Conservation (phyloP, 2,888 invertebrate genomes). For the Microctonus hyperodae region DNA sequence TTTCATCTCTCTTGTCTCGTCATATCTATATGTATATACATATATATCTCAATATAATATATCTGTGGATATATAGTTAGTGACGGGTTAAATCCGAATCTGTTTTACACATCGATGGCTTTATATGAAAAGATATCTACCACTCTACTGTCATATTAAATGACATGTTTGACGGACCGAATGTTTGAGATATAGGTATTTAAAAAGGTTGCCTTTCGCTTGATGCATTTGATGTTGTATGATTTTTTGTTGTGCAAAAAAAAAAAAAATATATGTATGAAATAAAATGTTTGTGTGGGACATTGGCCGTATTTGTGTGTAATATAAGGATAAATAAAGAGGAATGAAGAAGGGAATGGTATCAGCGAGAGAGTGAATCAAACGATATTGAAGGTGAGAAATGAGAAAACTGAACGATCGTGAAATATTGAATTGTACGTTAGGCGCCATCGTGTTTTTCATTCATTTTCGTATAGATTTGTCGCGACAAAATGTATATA, state of each 20-base stretch:
- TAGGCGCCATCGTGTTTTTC: conserved; percentile 28
- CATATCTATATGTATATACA: too few relatives aligned
- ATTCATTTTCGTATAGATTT: conserved; percentile 37
- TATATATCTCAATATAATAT: too few relatives aligned
- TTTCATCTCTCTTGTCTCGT: conserved; percentile 16
- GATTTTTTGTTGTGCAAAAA: too few relatives aligned
- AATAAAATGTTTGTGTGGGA: too few relatives aligned
- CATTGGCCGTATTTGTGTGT: too few relatives aligned
- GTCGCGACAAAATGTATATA: not conserved
- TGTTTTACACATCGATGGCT: conserved; percentile 37
- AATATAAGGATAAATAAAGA: too few relatives aligned
- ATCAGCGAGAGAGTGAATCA: conserved; percentile 3
- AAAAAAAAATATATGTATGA: too few relatives aligned
- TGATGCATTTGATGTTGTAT: not conserved
- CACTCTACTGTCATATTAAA: conserved; percentile 31
- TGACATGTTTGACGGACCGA: conserved; percentile 39
- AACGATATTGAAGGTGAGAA: conserved; percentile 16
- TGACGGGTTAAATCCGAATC: conserved; percentile 35
- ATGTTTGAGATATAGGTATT: conserved; percentile 30
- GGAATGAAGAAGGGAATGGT: too few relatives aligned
- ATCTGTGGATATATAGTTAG: too few relatives aligned
- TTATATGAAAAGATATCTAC: conserved; percentile 32
- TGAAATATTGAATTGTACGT: conserved; percentile 42
- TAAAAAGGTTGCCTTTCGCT: conserved; percentile 7
- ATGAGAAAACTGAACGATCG: conserved; percentile 29